Evolutionary conservation across 2,888 invertebrate genomes (phyloP), one percentile per base, ranked within the genome.

Genomic region (Agrochola lota): DNA sequence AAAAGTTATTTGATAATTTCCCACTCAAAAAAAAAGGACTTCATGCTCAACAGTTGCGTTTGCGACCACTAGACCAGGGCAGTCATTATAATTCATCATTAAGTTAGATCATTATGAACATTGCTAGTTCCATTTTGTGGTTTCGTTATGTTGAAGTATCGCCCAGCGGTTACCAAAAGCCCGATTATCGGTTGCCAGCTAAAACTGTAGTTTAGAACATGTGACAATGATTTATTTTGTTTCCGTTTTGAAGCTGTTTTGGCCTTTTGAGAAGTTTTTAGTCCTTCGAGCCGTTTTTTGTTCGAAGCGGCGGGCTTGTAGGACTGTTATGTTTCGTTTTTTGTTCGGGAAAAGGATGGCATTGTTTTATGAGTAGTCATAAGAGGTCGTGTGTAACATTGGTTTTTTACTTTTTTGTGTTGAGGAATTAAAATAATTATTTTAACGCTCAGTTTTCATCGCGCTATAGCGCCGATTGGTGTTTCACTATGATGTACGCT

Each of bases 71-170:
- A 40, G 9, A 9, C 40, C 40, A 40, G 40, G 40, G 40, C n/a
- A 17, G 43, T n/a, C n/a, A 43, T 43, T 43, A 26, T 6, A 70
- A 67, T 80, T 70, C 35, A 77, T 81, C 74, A 84, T 75, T 35
- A 85, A 86, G 68, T 86, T 87, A 23, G 0, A 43, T 64, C 74
- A 85, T 83, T 83, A 73, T 62, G 43, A 80, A 80, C 71, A 77
- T 63, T 12, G 20, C 52, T 77, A 74, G 76, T 80, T 17, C 80
- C 77, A 85, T 83, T 80, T 80, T 75, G 85, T 46, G 83, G 87
- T 80, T 59, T 35, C 23, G 40, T 78, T 75, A 70, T 49, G 76
- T 73, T 73, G 46, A 74, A 81, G 60, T 74, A 76, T 78, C 70
- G 76, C 77, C 15, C 73, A 68, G 68, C 67, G 72, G 75, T 77